A percentile compares a stretch with the other conserved stretches of the same genome.
phyloP scores from a whole-genome alignment of 2,113 vertebrate genomes.

The Pollachius pollachius region DNA sequence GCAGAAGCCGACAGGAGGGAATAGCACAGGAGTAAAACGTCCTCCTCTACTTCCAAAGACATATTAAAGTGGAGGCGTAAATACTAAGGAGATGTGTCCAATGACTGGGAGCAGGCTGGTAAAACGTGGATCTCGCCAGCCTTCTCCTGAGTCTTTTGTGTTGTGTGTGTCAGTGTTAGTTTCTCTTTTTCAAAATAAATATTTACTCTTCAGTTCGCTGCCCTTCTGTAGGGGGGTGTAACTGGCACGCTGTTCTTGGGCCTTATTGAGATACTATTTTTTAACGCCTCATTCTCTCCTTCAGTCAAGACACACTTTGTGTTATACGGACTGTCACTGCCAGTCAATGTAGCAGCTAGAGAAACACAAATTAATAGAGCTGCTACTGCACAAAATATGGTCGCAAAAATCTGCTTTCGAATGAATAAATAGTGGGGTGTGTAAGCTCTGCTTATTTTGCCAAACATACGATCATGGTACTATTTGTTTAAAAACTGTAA shows the following conservation, averaged over 20 bases:
- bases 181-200: conserved; percentile 8
- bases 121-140: conserved; percentile 1
- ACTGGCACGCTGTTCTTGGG: not conserved
- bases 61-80: not conserved
- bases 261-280: not conserved
- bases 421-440: no score
- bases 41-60: not conserved
- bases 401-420: no score
- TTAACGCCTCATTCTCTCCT: no score
- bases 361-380: no score
- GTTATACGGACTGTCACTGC: no score
- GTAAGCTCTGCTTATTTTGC: no score
- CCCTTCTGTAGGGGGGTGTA: not conserved
- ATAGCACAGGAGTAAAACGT: not conserved
- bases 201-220: not conserved
- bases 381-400: no score
- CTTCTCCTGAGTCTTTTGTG: conserved; percentile 3
- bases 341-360: no score
- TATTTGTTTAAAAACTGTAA: no score
- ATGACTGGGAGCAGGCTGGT: not conserved
- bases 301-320: no score
- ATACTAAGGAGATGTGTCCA: not conserved
- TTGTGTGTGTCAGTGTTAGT: not conserved
- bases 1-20: not conserved
- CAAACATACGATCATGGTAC: no score